phyloP scores from a whole-genome alignment of 2,113 vertebrate genomes.

The Rynchops niger region DNA sequence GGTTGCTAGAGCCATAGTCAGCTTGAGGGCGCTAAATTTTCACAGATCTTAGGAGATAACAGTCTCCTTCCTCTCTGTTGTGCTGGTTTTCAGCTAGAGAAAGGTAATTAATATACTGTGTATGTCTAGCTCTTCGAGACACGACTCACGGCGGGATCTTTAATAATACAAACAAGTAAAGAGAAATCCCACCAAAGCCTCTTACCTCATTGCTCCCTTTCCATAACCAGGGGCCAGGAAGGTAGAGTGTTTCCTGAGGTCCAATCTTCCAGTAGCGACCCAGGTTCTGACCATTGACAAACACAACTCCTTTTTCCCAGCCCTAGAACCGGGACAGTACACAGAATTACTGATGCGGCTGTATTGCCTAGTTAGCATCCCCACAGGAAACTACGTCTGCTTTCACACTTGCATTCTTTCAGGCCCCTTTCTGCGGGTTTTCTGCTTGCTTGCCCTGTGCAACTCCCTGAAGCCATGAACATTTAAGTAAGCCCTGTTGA shows the following conservation, averaged over 20 bases:
- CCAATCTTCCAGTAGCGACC: conserved; percentile 95
- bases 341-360: neutral
- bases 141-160: neutral
- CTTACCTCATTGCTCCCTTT: conserved; percentile 89
- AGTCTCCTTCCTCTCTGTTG: neutral
- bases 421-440: neutral
- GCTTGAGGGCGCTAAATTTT: neutral
- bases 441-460: neutral
- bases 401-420: neutral
- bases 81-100: neutral
- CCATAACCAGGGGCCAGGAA: conserved; percentile 86
- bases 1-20: neutral
- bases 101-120: accelerated
- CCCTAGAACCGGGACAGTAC: conserved; percentile 71
- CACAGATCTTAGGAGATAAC: neutral
- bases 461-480: neutral
- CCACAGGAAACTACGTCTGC: neutral
- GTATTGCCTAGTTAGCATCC: neutral
- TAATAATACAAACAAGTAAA: neutral
- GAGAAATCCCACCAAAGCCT: neutral
- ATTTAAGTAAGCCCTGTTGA: neutral
- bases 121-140: neutral
- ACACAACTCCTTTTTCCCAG: conserved; percentile 94
- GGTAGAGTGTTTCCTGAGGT: conserved; percentile 90
- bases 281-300: conserved; percentile 89